Base-by-base conservation (phyloP, 2,888 invertebrate genomes). In the Paralinhomoeus sp. region DNA sequence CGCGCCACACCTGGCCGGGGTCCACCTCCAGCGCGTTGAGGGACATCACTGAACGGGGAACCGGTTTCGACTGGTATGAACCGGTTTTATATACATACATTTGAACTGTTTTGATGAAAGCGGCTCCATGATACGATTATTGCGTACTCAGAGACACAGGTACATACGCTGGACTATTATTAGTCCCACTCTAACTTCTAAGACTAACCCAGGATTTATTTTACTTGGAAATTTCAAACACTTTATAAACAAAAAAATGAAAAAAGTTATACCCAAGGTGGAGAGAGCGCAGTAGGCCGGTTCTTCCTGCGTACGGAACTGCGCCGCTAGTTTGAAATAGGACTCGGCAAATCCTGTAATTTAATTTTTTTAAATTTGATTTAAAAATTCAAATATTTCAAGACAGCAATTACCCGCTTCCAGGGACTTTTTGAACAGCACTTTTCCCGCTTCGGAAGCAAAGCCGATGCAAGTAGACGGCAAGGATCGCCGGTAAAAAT, bases 201-300 rank as follows among this genome's bases (percentile, higher is more conserved):
- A n/a, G n/a, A n/a, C n/a, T n/a, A n/a, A n/a, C n/a, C n/a, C n/a
- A 18, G 20, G 7, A 15, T 21, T 37, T 15, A 37, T 21, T 37
- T 20, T 12, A 27, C 27, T 38, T 38, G n/a, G n/a, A n/a, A n/a
- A n/a, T n/a, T n/a, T n/a, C n/a, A n/a, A n/a, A n/a, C n/a, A n/a
- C n/a, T n/a, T n/a, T n/a, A n/a, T n/a, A n/a, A n/a, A n/a, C n/a
- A n/a, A n/a, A n/a, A n/a, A n/a, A n/a, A n/a, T n/a, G 57, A 56
- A n/a, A n/a, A n/a, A n/a, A n/a, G n/a, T n/a, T n/a, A n/a, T 57
- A 50, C 64, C 62, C 17, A 66, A 53, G 2, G 65, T 63, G 22
- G 64, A 60, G 18, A 64, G 54, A n/a, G 64, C 66, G 48, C 66
- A 65, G 49, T 56, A 65, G 0, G 64, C 62, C 9, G 65, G 64